These are phyloP conservation scores for Euclidia mi DNA, from an alignment of 2,888 invertebrate genomes.

Conservation along the genomic window DNA sequence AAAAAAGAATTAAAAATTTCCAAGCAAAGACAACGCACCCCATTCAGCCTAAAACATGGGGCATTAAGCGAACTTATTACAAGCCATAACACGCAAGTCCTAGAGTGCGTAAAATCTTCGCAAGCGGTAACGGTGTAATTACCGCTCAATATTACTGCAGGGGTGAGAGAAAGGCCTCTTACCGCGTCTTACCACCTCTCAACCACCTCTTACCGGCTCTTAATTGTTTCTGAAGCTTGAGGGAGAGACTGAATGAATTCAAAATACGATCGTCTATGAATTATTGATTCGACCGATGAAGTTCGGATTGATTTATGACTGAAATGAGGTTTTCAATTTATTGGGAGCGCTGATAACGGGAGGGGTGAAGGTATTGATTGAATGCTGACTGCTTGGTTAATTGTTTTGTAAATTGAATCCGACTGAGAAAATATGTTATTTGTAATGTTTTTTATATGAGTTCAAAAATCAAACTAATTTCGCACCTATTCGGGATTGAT, in stretches of 20 bases:
- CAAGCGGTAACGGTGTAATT: conserved; percentile 80
- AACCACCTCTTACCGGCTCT: conserved; percentile 52
- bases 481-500: too few relatives aligned
- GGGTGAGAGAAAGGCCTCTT: conserved; percentile 50
- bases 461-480: too few relatives aligned
- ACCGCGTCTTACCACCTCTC: conserved; percentile 31
- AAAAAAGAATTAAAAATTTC: conserved; percentile 39
- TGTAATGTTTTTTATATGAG: too few relatives aligned
- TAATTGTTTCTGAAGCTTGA: conserved; percentile 78
- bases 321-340: conserved; percentile 27
- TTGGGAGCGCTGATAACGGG: conserved; percentile 24
- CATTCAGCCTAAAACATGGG: conserved; percentile 45
- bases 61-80: conserved; percentile 71
- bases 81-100: conserved; percentile 66
- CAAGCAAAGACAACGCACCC: conserved; percentile 27
- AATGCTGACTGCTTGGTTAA: conserved; percentile 13
- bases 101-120: conserved; percentile 85
- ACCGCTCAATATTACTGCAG: conserved; percentile 70
- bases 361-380: conserved; percentile 18
- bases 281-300: conserved; percentile 68
- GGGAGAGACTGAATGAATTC: conserved; percentile 69
- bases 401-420: conserved; percentile 1
- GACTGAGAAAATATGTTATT: too few relatives aligned
- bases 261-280: conserved; percentile 69
- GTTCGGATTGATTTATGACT: conserved; percentile 59